Conservation (phyloP, 2,888 invertebrate species). For the Cerastoderma edule region DNA sequence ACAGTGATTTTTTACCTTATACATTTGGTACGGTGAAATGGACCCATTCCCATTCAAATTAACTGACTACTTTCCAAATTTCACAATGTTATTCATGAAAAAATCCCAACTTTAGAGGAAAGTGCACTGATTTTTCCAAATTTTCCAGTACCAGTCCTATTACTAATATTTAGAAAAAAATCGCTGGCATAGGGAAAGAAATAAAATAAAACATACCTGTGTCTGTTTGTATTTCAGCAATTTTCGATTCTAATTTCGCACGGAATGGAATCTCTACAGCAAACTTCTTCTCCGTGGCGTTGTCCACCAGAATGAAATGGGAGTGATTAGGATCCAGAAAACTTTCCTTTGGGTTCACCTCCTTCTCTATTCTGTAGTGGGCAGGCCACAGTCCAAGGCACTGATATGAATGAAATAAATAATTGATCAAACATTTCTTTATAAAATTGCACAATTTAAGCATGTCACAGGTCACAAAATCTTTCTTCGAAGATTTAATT, state of each 20-base stretch:
- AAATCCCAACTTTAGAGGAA: too few relatives aligned
- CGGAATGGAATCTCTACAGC: conserved; percentile 81
- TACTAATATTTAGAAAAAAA: too few relatives aligned
- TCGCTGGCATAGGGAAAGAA: too few relatives aligned
- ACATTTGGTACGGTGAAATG: too few relatives aligned
- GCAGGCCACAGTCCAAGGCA: conserved; percentile 79
- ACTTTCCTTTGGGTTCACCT: conserved; percentile 60
- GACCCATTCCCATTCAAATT: too few relatives aligned
- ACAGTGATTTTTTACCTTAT: too few relatives aligned
- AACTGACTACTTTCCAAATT: too few relatives aligned
- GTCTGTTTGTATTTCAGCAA: conserved; percentile 75
- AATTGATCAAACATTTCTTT: neutral
- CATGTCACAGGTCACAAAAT: neutral
- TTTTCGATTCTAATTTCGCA: conserved; percentile 78
- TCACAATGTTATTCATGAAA: too few relatives aligned
- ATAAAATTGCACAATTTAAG: neutral
- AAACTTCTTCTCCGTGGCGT: conserved; percentile 81
- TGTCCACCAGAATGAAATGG: conserved; percentile 84
- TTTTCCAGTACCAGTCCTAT: too few relatives aligned
- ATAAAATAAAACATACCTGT: conserved; percentile 63
- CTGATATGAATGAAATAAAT: conserved; percentile 49
- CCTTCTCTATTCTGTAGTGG: conserved; percentile 73
- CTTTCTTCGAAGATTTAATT: too few relatives aligned
- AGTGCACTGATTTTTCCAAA: too few relatives aligned
- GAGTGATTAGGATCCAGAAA: conserved; percentile 83